phyloP scores from a whole-genome alignment of 2,113 vertebrate genomes.

The Clupea harengus region DNA sequence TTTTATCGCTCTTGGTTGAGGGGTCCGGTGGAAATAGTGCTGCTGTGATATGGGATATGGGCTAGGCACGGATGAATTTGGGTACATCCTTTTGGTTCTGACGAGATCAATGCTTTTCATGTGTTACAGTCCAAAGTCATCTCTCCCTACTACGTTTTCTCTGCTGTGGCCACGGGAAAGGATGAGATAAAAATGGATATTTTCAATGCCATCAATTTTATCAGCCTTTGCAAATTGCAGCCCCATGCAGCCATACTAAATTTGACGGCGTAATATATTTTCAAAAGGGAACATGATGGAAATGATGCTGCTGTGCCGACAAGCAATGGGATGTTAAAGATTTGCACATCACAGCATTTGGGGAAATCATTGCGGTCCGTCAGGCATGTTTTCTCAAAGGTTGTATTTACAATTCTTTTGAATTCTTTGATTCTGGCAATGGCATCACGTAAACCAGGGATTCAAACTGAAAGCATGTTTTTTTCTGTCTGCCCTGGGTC shows the following conservation, averaged over 20 bases:
- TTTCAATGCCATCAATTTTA: background rate
- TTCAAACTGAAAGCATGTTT: background rate
- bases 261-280: slow-evolving; percentile 29
- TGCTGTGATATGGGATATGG: slow-evolving; percentile 30
- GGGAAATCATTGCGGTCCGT: background rate
- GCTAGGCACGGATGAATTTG: slow-evolving; percentile 14
- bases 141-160: background rate
- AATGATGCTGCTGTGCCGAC: slow-evolving; percentile 20
- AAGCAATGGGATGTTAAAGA: slow-evolving; percentile 11
- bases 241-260: slow-evolving; percentile 19
- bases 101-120: slow-evolving; percentile 26
- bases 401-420: background rate
- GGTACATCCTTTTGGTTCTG: slow-evolving; percentile 22
- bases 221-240: slow-evolving; percentile 24
- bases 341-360: slow-evolving; percentile 1
- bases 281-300: slow-evolving; percentile 28
- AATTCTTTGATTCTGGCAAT: background rate
- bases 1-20: background rate
- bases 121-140: slow-evolving; percentile 11
- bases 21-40: slow-evolving; percentile 13
- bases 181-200: slow-evolving; percentile 24
- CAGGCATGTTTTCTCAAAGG: background rate
- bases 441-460: background rate
- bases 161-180: slow-evolving; percentile 30
- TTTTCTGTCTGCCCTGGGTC: background rate